Evolutionary conservation across 2,113 vertebrate species (phyloP).

Genomic region (Chrysemys picta): DNA sequence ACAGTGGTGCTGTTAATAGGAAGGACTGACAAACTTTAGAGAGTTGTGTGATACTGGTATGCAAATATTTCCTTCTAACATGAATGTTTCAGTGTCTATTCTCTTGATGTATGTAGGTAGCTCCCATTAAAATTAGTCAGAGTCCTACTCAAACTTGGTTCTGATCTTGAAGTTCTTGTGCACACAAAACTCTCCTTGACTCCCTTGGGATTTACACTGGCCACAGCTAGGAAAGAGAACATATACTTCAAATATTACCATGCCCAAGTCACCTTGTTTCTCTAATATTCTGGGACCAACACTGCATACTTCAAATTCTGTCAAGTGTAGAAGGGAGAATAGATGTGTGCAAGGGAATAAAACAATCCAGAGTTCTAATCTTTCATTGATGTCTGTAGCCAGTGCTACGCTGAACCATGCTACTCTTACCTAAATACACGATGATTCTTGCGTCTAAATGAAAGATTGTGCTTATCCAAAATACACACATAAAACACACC

Average conservation of each 20-base stretch:
- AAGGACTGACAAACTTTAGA: background rate
- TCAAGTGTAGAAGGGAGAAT: background rate
- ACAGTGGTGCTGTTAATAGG: background rate
- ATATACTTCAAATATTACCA: background rate
- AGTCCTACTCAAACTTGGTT: background rate
- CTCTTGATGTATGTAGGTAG: background rate
- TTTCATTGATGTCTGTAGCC: background rate
- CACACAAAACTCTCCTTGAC: background rate
- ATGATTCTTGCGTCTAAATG: accelerated
- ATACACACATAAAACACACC: background rate
- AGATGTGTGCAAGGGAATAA: background rate
- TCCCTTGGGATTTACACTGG: background rate
- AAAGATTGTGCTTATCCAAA: background rate
- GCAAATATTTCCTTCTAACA: background rate
- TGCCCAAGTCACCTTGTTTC: background rate
- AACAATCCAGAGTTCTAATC: background rate
- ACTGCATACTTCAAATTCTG: background rate
- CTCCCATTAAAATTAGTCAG: background rate
- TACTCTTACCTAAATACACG: background rate
- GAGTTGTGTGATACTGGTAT: accelerated
- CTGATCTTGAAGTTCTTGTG: background rate
- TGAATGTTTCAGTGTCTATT: background rate
- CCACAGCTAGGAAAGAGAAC: background rate
- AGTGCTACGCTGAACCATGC: background rate
- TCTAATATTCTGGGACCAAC: background rate